Conservation (phyloP, 2,113 vertebrate species). For the Ancistrus triradiatus region DNA sequence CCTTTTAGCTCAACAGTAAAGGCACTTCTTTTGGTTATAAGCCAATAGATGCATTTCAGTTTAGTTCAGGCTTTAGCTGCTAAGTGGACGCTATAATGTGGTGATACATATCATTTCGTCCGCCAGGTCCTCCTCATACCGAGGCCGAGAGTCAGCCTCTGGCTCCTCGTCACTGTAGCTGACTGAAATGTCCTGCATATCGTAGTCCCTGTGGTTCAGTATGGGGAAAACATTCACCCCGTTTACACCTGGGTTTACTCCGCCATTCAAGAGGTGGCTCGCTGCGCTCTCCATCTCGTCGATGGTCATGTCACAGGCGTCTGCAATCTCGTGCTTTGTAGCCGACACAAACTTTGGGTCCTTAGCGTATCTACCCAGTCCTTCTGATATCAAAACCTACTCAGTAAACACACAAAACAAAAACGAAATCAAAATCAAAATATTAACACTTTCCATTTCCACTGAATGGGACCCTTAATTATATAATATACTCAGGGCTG, state of each 20-base stretch:
- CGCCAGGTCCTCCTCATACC: slow-evolving; percentile 94
- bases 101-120: slow-evolving; percentile 99
- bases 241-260: slow-evolving; percentile 69
- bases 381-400: slow-evolving; percentile 97
- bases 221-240: slow-evolving; percentile 78
- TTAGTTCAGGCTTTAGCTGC: slow-evolving; percentile 63
- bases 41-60: slow-evolving; percentile 72
- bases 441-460: no score
- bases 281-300: slow-evolving; percentile 99
- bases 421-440: no score
- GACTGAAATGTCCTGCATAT: slow-evolving; percentile 84
- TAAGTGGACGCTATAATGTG: slow-evolving; percentile 84
- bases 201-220: slow-evolving; percentile 78
- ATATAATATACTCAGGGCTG: no score
- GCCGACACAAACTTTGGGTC: slow-evolving; percentile 97
- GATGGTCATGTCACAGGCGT: slow-evolving; percentile 96
- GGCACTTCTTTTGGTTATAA: slow-evolving; percentile 90
- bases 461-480: no score
- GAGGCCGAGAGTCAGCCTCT: slow-evolving; percentile 67
- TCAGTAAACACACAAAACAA: neutral
- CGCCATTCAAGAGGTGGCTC: slow-evolving; percentile 88
- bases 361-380: slow-evolving; percentile 90
- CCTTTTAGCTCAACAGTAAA: slow-evolving; percentile 78
- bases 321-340: slow-evolving; percentile 94
- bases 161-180: slow-evolving; percentile 95